Base-by-base conservation (phyloP, 2,113 vertebrate species). In the Strix aluco region DNA sequence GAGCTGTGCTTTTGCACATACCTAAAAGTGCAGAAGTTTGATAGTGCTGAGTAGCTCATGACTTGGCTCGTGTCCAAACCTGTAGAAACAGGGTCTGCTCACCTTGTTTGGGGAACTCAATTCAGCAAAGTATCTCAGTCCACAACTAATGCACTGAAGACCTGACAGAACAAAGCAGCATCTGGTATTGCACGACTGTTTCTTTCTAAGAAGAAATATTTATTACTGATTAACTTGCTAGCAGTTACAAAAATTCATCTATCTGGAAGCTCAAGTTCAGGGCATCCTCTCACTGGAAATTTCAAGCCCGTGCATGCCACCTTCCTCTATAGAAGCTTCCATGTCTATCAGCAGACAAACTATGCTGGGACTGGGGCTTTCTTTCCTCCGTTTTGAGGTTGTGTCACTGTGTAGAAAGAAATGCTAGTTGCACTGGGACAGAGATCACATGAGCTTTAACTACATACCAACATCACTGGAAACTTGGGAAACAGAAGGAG, bases 121-220 rank as follows among this genome's bases (percentile, higher is more conserved):
- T 34, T 9, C 57, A 91, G 13, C 26, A 26, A 81, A 75, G 29
- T 57, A 78, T 21, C 47, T 71, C 44, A 36, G 70, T 61, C 22
- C 34, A 44, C 0, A 0, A 46, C 44, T 54, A 84, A 79, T 12
- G 15, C n/a, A 54, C 1, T 21, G 22, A 91, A 74, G 72, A 74
- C 27, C 40, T 52, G 29, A 82, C 34, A 85, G 81, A 49, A 79
- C 19, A 65, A 94, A 84, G 34, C 1, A 2, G 42, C 9, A 61
- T 32, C 65, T 74, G n/a, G 30, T 34, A 77, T 13, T 81, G 40
- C 36, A 67, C 16, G n/a, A 74, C 5, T 20, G 67, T 67, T 83
- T 82, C n/a, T 63, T 70, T 84, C 32, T 27, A 92, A 92, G 49
- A 40, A 52, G 8, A 90, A 90, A 57, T 63, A 63, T 14, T 15